Percentiles rank a stretch among this genome's conserved stretches.
Conservation (phyloP, 2,888 invertebrate genomes). For the Synergus japonicus region DNA sequence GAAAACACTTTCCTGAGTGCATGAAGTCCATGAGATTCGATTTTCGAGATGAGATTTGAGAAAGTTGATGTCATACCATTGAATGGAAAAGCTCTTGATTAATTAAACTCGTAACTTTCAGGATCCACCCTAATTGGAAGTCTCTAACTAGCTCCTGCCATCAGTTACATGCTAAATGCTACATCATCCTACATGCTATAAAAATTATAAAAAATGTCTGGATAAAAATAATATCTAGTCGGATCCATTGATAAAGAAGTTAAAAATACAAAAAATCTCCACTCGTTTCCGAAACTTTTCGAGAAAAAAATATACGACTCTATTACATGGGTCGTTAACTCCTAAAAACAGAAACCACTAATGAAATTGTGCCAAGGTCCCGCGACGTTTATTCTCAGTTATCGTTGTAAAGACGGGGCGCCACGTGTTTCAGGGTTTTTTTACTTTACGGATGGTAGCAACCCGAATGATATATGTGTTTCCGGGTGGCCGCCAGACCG, state of each 20-base stretch:
- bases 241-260: neutral
- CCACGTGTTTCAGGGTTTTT: slow-evolving; percentile 51
- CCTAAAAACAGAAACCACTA: slow-evolving; percentile 55
- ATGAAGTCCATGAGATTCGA: too few relatives aligned
- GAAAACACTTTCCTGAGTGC: too few relatives aligned
- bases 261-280: slow-evolving; percentile 23
- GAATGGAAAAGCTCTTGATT: too few relatives aligned
- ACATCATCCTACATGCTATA: too few relatives aligned
- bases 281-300: slow-evolving; percentile 50
- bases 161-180: too few relatives aligned
- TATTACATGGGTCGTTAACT: slow-evolving; percentile 52
- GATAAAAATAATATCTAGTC: too few relatives aligned
- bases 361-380: slow-evolving; percentile 64
- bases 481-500: neutral
- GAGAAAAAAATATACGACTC: slow-evolving; percentile 49
- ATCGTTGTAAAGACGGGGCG: slow-evolving; percentile 38
- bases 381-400: slow-evolving; percentile 58
- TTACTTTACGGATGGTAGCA: slow-evolving; percentile 10
- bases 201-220: too few relatives aligned
- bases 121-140: too few relatives aligned
- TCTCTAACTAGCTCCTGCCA: too few relatives aligned
- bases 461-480: neutral
- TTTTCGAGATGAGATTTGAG: too few relatives aligned
- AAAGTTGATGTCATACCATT: too few relatives aligned
- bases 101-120: too few relatives aligned